phyloP scores from a whole-genome alignment of 2,797 vertebrate genomes.

The Megaceryle alcyon region DNA sequence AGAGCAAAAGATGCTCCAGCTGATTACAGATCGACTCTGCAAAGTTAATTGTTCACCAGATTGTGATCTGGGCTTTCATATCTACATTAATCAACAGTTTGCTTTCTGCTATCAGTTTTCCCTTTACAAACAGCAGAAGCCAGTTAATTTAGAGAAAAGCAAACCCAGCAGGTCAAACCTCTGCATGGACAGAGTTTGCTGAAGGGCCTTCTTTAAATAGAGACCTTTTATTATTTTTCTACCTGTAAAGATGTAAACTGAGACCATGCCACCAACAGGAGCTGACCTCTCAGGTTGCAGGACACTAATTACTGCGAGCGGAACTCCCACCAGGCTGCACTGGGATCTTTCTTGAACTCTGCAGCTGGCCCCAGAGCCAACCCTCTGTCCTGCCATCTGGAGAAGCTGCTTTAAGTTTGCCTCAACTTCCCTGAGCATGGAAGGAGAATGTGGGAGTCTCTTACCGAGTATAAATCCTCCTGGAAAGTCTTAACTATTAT shows the following conservation, averaged over 20 bases:
- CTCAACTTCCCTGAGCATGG: not conserved
- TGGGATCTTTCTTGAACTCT: not conserved
- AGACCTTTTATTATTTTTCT: not conserved
- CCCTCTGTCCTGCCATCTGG: not conserved
- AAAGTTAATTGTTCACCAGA: constrained; percentile 52
- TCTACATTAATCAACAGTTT: not conserved
- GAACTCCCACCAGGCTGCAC: not conserved
- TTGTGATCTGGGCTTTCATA: not conserved
- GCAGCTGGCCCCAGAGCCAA: not conserved
- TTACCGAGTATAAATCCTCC: not conserved
- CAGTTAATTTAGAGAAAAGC: not conserved
- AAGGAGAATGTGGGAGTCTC: constrained; percentile 3
- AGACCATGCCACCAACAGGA: not conserved
- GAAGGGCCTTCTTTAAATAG: not conserved
- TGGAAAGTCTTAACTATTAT: constrained; percentile 8
- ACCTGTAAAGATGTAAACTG: not conserved
- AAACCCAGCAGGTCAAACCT: not conserved
- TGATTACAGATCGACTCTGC: constrained; percentile 2
- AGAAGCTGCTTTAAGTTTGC: not conserved
- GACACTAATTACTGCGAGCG: accelerated
- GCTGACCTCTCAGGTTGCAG: not conserved
- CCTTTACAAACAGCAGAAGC: not conserved
- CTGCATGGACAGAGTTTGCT: not conserved
- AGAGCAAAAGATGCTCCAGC: constrained; percentile 16
- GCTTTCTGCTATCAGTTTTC: not conserved